phyloP scores from a whole-genome alignment of 2,888 invertebrate genomes.

The Ichneumoninae sp. region DNA sequence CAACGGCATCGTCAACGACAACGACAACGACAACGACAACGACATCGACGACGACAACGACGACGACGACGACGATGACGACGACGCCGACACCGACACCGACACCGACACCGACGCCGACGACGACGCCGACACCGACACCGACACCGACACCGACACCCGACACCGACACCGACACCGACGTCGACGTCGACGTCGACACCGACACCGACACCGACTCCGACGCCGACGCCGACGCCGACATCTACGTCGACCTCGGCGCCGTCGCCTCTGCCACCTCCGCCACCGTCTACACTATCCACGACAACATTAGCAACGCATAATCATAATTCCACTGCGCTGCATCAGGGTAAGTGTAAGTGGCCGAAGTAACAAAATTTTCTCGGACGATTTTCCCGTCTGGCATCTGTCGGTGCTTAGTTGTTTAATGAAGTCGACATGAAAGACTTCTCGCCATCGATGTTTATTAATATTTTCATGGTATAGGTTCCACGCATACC shows the following conservation, averaged over 20 bases:
- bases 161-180: too few relatives aligned
- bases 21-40: not conserved
- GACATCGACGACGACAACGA: not conserved
- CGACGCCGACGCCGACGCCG: too few relatives aligned
- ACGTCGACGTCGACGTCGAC: too few relatives aligned
- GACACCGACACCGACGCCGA: not conserved
- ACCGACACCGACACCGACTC: not conserved
- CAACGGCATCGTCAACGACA: not conserved
- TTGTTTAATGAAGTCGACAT: not conserved
- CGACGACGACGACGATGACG: not conserved
- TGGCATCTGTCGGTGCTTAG: not conserved
- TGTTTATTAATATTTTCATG: not conserved
- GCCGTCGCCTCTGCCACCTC: not conserved
- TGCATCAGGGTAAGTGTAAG: conserved; percentile 77
- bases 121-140: not conserved
- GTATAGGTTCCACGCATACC: conserved; percentile 76
- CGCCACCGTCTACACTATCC: conserved; percentile 4
- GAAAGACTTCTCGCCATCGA: not conserved
- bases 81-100: not conserved
- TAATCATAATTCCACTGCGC: conserved; percentile 73
- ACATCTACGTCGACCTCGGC: not conserved
- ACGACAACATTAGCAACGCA: conserved; percentile 72
- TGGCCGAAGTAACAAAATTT: conserved; percentile 32
- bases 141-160: not conserved
- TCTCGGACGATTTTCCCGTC: conserved; percentile 32